phyloP scores from a whole-genome alignment of 1,140 invertebrate genomes.

The Bombus terrestris region DNA sequence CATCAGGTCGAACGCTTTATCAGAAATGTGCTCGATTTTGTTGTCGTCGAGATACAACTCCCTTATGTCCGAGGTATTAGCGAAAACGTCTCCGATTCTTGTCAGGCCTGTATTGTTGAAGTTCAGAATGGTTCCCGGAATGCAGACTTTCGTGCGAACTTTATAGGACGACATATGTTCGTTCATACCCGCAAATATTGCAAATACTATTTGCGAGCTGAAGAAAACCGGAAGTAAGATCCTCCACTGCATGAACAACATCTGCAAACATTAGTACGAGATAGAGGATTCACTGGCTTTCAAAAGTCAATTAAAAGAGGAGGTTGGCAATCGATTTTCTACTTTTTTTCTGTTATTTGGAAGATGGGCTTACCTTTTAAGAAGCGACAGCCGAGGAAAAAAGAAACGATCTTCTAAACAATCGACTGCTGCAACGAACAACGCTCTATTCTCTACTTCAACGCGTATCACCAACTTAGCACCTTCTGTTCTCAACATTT shows the following conservation, averaged over 20 bases:
- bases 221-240: neutral
- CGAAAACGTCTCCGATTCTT: conserved; percentile 67
- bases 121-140: conserved; percentile 49
- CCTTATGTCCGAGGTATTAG: conserved; percentile 62
- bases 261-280: neutral
- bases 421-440: no score
- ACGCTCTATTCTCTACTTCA: neutral
- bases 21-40: conserved; percentile 67
- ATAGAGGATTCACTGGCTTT: neutral
- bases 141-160: rapidly evolving
- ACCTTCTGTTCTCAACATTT: conserved; percentile 23
- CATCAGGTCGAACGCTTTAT: conserved; percentile 67
- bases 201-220: conserved; percentile 41
- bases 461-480: neutral
- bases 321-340: neutral
- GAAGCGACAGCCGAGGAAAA: neutral
- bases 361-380: neutral
- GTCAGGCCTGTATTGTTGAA: conserved; percentile 60
- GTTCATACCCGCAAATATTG: neutral
- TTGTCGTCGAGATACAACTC: conserved; percentile 73
- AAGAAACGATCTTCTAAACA: no score
- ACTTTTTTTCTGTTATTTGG: neutral
- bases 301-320: neutral
- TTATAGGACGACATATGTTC: rapidly evolving
- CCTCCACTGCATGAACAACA: neutral